phyloP scores from a whole-genome alignment of 2,113 vertebrate genomes.

The Trichomycterus rosablanca region DNA sequence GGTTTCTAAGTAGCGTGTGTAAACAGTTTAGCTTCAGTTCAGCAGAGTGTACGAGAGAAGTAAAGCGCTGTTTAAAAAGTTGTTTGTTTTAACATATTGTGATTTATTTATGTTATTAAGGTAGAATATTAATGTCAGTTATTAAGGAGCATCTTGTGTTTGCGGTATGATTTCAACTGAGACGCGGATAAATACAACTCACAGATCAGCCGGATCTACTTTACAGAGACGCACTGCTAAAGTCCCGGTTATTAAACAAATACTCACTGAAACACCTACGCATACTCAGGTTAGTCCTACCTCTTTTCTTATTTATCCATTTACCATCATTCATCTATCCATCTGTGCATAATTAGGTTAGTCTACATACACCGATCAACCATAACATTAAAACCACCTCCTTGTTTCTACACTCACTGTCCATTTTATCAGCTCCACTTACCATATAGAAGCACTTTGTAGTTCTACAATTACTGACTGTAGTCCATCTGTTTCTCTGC shows the following conservation, averaged over 20 bases:
- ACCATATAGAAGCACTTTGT: too few relatives aligned
- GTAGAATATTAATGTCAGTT: background rate
- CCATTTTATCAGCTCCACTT: too few relatives aligned
- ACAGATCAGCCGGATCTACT: constrained; percentile 46
- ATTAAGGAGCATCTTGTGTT: background rate
- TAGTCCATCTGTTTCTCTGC: too few relatives aligned
- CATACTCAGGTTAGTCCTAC: constrained; percentile 41
- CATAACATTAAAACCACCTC: too few relatives aligned
- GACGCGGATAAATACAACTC: background rate
- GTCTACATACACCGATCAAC: too few relatives aligned
- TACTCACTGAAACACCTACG: constrained; percentile 2
- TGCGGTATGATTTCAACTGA: constrained; percentile 22
- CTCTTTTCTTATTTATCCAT: background rate
- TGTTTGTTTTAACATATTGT: background rate
- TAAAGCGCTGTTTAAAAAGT: too few relatives aligned
- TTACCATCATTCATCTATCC: background rate
- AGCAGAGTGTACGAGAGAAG: too few relatives aligned
- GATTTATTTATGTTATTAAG: background rate
- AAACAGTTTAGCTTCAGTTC: background rate
- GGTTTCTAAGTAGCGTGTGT: constrained; percentile 1
- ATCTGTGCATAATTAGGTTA: too few relatives aligned
- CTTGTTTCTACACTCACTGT: too few relatives aligned
- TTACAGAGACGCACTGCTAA: constrained; percentile 38
- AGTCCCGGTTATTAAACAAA: constrained; percentile 27
- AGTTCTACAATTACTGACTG: too few relatives aligned